Percentiles rank a stretch among this genome's conserved stretches.
phyloP scores from a whole-genome alignment of 1,140 invertebrate species.

The Epicauta chinensis region DNA sequence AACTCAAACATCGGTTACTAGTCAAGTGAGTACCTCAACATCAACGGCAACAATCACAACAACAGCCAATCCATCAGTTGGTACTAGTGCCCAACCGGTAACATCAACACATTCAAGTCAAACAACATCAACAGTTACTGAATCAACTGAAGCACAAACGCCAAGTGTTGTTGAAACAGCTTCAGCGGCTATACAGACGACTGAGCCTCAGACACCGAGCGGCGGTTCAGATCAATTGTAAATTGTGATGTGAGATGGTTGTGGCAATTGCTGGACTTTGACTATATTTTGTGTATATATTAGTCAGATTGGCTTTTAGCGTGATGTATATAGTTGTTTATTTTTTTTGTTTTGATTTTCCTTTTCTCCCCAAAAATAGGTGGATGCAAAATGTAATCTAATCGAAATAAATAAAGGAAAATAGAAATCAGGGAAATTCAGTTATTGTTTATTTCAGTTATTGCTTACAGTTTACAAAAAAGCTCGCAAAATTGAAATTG shows the following conservation, averaged over 20 bases:
- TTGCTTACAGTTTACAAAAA: too few species aligned
- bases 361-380: conserved; percentile 15
- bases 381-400: conserved; percentile 19
- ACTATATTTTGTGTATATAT: conserved; percentile 3
- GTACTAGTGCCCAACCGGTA: conserved; percentile 37
- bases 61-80: conserved; percentile 33
- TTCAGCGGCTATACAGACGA: conserved; percentile 44
- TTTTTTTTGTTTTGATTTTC: too few species aligned
- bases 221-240: conserved; percentile 34
- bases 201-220: conserved; percentile 23
- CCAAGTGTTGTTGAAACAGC: conserved; percentile 34
- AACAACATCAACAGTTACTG: conserved; percentile 46
- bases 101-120: conserved; percentile 42
- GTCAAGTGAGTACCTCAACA: conserved; percentile 34
- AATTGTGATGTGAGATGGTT: conserved; percentile 1
- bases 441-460: too few species aligned
- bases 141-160: conserved; percentile 41
- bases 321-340: conserved; percentile 9
- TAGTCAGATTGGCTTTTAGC: conserved; percentile 13
- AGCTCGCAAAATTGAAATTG: too few species aligned
- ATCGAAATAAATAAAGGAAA: conserved; percentile 11
- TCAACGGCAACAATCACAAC: conserved; percentile 32
- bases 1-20: conserved; percentile 44
- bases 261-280: neutral
- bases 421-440: neutral